These are phyloP conservation scores for Sicus ferrugineus DNA, from an alignment of 2,888 invertebrate genomes.

Conservation along the genomic window DNA sequence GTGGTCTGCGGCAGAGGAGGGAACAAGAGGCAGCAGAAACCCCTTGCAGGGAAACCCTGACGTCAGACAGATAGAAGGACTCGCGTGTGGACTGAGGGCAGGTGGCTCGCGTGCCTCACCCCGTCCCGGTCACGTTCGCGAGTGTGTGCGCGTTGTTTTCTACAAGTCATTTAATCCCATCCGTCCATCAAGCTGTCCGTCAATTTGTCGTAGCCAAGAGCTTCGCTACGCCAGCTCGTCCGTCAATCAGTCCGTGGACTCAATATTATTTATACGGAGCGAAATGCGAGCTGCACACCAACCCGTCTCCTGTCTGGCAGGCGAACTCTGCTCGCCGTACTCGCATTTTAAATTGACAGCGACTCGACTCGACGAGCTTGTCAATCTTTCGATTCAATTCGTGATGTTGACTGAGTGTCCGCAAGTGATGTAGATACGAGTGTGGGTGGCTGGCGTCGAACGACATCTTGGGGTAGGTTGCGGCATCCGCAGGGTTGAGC, in stretches of 20 bases:
- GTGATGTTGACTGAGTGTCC: constrained; percentile 10
- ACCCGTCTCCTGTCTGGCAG: constrained; percentile 55
- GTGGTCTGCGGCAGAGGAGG: background rate
- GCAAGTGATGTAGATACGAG: background rate
- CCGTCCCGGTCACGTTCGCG: background rate
- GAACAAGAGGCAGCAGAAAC: background rate
- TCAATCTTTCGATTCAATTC: constrained; percentile 21
- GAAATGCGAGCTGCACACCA: constrained; percentile 61
- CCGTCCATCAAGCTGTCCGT: constrained; percentile 65
- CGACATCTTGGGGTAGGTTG: background rate
- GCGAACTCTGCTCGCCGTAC: constrained; percentile 52
- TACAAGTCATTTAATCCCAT: constrained; percentile 63
- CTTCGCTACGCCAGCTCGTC: constrained; percentile 26
- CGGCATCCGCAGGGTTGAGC: no score
- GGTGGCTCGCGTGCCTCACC: background rate
- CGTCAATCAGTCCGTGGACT: constrained; percentile 32
- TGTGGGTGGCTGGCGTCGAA: background rate
- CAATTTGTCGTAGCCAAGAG: constrained; percentile 58
- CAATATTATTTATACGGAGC: constrained; percentile 36
- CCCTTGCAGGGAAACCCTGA: background rate
- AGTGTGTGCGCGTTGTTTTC: background rate
- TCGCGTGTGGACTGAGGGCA: background rate
- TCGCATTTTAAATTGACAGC: constrained; percentile 61
- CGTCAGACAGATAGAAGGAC: constrained; percentile 12
- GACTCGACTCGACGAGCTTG: constrained; percentile 45